Base-by-base conservation (phyloP, 2,797 vertebrate genomes). In the Erpetoichthys calabaricus region DNA sequence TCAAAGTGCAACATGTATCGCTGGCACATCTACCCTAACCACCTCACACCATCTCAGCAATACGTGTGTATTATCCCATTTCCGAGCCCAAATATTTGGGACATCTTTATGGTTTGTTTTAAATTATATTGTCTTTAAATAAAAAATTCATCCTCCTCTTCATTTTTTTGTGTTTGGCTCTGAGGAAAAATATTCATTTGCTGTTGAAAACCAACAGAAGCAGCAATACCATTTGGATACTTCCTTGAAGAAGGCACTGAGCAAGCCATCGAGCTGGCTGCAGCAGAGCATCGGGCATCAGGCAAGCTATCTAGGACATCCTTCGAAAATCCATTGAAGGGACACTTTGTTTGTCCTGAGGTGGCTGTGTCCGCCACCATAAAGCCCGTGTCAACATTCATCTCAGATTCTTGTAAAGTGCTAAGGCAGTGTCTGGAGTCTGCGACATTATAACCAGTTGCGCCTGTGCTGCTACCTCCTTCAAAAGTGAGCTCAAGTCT, bases 351-450 rank as follows among this genome's bases (percentile, higher is more conserved):
- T 5, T 71, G 60, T 25, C 54, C 8, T 10, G 60, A 45, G 3
- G 65, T 10, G 3, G 65, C 56, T 82, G 67, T 25, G 25, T 1
- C 58, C 1, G 51, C n/a, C 61, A 71, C 66, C 0, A 82, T 60
- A 1, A 73, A 71, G 8, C 94, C 94, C 0, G 92, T 97, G 76
- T 97, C 94, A 2, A 93, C 91, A 1, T 94, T 73, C 1, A 81
- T 94, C 73, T 97, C 92, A 0, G 79, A 59, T 6, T 79, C 82
- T 25, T 78, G 69, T 45, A 53, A 72, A 45, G 41, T 54, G 60
- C 81, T 73, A 56, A 70, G 69, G 2, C 44, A 25, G 25, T 4
- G 51, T 4, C 74, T 67, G 53, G 76, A 63, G 7, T 66, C 61
- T 45, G 75, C 72, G 8, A 61, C 51, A 47, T 25, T 49, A 3